Base-by-base conservation (phyloP, 2,888 invertebrate species). In the Prosopocoilus inquinatus region DNA sequence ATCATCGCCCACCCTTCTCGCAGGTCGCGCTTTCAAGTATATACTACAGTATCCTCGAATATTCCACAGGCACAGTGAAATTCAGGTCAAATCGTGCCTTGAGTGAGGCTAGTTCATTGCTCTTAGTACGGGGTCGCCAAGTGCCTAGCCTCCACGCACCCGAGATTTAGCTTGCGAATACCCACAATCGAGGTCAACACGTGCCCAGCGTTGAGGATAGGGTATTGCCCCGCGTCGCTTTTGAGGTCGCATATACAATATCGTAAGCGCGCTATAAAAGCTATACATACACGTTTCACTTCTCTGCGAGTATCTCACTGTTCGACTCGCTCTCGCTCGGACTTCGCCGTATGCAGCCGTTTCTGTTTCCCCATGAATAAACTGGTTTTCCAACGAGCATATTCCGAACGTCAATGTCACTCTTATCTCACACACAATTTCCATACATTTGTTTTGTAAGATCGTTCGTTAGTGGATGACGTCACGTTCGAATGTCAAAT, bases 171-270 rank as follows among this genome's bases (percentile, higher is more conserved):
- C 53, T 62, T 55, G 60, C 62, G 57, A 62, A 60, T 60, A 58
- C 53, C 51, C 50, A 53, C 50, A 62, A 64, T 60, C 64, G 64
- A 64, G 64, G 64, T 61, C 62, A 53, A 58, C 51, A 12, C 33
- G 56, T 44, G 46, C 61, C 61, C 54, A 45, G 38, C 11, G 38
- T 39, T 12, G 55, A 77, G 76, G 70, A 64, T 72, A 76, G 77
- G 74, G 67, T 75, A 73, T 74, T 77, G 77, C 70, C 76, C 76
- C 66, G 64, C 65, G n/a, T n/a, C 62, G 66, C 69, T 76, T 76
- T 77, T 78, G 77, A 78, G 78, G 77, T 77, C 77, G 75, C 65
- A 67, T 60, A 66, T 33, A 76, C 77, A 53, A 35, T 57, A 54
- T 55, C 53, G 59, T 52, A 55, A 53, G 61, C 58, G 38, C 41